A percentile compares a stretch with the other conserved stretches of the same genome.
These are phyloP conservation scores for Gyrodactylus salaris DNA, from an alignment of 1,140 invertebrate species.

Conservation along the genomic window DNA sequence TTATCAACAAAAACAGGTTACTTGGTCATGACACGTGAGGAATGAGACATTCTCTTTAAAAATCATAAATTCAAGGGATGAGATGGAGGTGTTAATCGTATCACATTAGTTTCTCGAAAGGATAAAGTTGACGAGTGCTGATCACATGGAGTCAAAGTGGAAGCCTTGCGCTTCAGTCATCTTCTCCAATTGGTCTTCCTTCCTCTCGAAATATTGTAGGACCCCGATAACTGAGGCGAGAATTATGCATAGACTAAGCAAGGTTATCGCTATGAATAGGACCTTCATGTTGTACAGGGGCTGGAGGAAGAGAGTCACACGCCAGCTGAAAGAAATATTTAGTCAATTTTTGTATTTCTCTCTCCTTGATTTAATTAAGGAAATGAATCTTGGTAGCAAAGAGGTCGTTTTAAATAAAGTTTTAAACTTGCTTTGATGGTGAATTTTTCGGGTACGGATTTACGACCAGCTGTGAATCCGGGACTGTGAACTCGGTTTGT, in stretches of 20 bases:
- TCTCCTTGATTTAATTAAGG: too few species aligned
- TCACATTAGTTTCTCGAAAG: too few species aligned
- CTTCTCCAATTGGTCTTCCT: neutral
- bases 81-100: too few species aligned
- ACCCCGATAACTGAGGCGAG: neutral
- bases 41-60: too few species aligned
- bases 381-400: neutral
- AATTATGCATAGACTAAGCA: neutral
- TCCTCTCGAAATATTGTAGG: neutral
- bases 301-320: neutral
- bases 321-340: constrained; percentile 1
- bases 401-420: neutral
- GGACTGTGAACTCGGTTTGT: neutral
- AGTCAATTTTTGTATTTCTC: too few species aligned
- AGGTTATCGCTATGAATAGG: neutral
- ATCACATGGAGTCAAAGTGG: constrained; percentile 3
- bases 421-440: neutral
- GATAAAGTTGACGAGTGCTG: too few species aligned
- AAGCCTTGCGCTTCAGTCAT: constrained; percentile 2
- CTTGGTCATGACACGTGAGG: too few species aligned
- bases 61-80: too few species aligned
- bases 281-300: neutral
- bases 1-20: neutral
- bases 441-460: neutral
- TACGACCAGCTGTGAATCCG: neutral